Base-by-base conservation (phyloP, 2,797 vertebrate genomes). In the Astyanax mexicanus region DNA sequence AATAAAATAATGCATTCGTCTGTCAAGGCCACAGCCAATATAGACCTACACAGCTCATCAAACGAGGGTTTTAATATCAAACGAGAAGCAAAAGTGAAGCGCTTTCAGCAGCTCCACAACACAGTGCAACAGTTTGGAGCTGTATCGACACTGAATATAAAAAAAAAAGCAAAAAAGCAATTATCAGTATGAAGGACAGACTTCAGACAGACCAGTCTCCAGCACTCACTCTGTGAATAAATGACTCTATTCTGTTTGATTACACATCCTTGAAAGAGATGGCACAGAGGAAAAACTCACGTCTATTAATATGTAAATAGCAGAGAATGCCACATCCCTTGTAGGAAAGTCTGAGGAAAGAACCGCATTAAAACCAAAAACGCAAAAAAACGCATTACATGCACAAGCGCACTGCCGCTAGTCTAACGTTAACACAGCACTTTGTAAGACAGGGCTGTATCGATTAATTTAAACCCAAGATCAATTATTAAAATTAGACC, bases 291-390 rank as follows among this genome's bases (percentile, higher is more conserved):
- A 52, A 75, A 19, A 71, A 44, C 58, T 58, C 15, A 19, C 27
- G 37, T 75, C 69, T 76, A 80, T 76, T 80, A 62, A 80, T 80
- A 80, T 80, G 54, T 45, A 72, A 76, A 80, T 80, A 72, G 15
- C 27, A 54, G 65, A 19, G 54, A 80, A 72, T 37, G 42, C 17
- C 37, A 3, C 61, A 62, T 44, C 72, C 55, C 65, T 37, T 75
- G 52, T 55, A 60, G 61, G 69, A 75, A 71, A 75, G 37, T 19
- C 37, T 7, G 17, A 37, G n/a, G n/a, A n/a, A n/a, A n/a, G n/a
- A n/a, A n/a, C n/a, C n/a, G n/a, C n/a, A n/a, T n/a, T 38, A 47
- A 64, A 74, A 35, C 6, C 40, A 69, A 23, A 37, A 27, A 23
- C 15, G 42, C 29, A 51, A 79, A 51, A 79, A 55, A 70, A 32